These are phyloP conservation scores for Psittacula derbiana DNA, from an alignment of 2,797 vertebrate genomes.

Conservation along the genomic window DNA sequence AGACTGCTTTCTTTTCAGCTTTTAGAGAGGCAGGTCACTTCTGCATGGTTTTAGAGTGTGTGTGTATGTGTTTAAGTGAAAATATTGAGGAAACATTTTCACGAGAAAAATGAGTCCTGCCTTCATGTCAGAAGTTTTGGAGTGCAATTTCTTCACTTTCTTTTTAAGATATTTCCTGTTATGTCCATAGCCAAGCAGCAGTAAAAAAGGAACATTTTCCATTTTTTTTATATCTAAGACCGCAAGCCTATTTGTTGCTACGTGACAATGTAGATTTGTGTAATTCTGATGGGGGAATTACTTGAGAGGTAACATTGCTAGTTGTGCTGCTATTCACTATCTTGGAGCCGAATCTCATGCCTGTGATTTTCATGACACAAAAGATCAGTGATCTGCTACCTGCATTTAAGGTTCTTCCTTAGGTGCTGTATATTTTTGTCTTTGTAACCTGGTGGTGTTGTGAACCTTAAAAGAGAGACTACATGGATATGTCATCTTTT, in stretches of 20 bases:
- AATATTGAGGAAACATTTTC: neutral
- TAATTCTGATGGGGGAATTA: neutral
- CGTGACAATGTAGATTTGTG: neutral
- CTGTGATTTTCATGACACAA: neutral
- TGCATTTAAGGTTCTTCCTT: neutral
- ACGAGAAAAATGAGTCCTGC: neutral
- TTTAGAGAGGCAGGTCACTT: neutral
- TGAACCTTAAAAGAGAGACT: neutral
- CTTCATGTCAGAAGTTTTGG: neutral
- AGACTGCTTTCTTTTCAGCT: neutral
- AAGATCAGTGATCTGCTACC: neutral
- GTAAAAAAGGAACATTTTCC: neutral
- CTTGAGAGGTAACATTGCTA: neutral
- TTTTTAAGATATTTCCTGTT: neutral
- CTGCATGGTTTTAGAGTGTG: neutral
- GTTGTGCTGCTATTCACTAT: rapidly evolving
- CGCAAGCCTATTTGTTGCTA: neutral
- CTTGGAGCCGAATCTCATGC: neutral
- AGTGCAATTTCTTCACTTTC: neutral
- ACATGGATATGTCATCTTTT: neutral
- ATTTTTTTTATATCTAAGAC: neutral
- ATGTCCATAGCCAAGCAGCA: neutral
- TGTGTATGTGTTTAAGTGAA: neutral
- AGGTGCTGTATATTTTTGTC: neutral
- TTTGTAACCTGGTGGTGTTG: neutral